These are phyloP conservation scores for Sicus ferrugineus DNA, from an alignment of 2,888 invertebrate genomes.

Conservation along the genomic window DNA sequence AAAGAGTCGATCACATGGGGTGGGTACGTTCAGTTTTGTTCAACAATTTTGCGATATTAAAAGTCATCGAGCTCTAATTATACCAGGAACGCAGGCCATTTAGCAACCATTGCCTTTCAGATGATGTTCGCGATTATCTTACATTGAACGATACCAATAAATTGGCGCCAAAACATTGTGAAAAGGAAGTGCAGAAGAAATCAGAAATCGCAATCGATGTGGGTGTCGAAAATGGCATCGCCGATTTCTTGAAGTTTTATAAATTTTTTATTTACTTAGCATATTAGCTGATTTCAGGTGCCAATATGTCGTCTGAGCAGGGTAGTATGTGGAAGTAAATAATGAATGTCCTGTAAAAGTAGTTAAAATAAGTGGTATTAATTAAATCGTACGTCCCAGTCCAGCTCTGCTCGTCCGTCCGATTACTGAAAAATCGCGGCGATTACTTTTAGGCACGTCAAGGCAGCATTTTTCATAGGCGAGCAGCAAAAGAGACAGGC, in stretches of 20 bases:
- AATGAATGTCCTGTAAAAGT: neutral
- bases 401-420: slow-evolving; percentile 45
- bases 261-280: neutral
- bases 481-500: slow-evolving; percentile 39
- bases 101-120: slow-evolving; percentile 26
- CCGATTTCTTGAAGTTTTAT: neutral
- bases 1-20: no score
- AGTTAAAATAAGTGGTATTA: neutral
- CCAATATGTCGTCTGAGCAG: neutral
- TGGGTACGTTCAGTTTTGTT: no score
- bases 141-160: slow-evolving; percentile 32
- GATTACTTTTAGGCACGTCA: slow-evolving; percentile 54
- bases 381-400: neutral
- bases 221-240: neutral
- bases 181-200: slow-evolving; percentile 13
- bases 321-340: no score
- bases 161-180: slow-evolving; percentile 22
- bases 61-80: slow-evolving; percentile 54
- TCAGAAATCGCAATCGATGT: slow-evolving; percentile 10
- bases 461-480: slow-evolving; percentile 48
- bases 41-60: slow-evolving; percentile 49
- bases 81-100: slow-evolving; percentile 44
- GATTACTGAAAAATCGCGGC: slow-evolving; percentile 50
- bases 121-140: neutral
- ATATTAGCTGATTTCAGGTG: neutral